Percentiles rank a stretch among this genome's conserved stretches.
phyloP scores from a whole-genome alignment of 2,797 vertebrate genomes.

The Oceanodroma leucorhoa region DNA sequence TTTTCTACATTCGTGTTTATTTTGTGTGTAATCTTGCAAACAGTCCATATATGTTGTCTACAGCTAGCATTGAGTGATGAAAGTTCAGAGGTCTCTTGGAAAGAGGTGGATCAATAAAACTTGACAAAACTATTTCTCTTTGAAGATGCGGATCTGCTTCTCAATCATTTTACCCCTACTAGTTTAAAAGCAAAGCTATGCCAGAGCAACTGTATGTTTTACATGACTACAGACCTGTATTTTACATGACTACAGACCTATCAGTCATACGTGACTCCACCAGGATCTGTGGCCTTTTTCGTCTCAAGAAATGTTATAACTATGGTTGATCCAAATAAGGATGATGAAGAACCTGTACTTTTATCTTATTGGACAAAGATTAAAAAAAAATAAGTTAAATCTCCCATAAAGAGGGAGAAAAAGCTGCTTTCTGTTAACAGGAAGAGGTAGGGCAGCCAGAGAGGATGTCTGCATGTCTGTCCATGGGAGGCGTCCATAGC shows the following conservation, averaged over 20 bases:
- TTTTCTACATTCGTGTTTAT: not conserved
- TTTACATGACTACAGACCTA: too few relatives aligned
- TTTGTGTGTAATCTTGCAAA: not conserved
- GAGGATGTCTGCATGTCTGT: not conserved
- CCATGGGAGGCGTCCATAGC: not conserved
- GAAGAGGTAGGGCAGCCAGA: not conserved
- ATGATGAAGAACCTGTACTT: not conserved
- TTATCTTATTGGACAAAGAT: not conserved
- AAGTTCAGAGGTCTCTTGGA: slow-evolving; percentile 6
- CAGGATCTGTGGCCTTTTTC: not conserved
- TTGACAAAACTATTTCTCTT: not conserved
- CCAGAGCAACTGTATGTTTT: not conserved
- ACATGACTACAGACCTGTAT: not conserved
- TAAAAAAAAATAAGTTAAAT: not conserved
- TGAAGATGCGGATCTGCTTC: not conserved
- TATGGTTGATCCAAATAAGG: not conserved
- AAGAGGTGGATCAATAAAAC: not conserved
- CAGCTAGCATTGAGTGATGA: not conserved
- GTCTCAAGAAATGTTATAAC: not conserved
- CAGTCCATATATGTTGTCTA: not conserved
- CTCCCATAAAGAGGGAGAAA: not conserved
- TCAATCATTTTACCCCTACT: not conserved
- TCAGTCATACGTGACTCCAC: not conserved
- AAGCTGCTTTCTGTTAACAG: not conserved
- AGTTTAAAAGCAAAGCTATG: not conserved